Percentiles rank a stretch among this genome's conserved stretches.
Evolutionary conservation across 2,797 vertebrate species (phyloP).

Genomic region (Ceryle rudis): DNA sequence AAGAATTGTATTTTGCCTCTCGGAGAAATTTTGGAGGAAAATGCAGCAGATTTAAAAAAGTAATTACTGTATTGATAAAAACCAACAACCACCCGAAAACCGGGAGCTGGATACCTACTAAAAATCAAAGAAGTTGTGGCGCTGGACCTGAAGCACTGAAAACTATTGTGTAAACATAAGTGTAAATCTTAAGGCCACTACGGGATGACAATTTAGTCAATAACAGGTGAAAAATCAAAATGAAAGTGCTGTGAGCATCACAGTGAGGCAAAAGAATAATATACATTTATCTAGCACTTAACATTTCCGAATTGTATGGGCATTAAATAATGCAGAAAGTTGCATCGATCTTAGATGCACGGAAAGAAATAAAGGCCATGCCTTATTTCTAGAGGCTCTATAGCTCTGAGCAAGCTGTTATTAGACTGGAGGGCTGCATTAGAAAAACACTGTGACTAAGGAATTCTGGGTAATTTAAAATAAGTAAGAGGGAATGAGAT

Average conservation of each 20-base stretch:
- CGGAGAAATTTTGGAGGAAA: neutral
- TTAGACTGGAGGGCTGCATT: neutral
- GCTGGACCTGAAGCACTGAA: neutral
- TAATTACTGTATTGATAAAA: neutral
- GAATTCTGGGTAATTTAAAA: neutral
- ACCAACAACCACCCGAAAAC: neutral
- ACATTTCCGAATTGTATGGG: neutral
- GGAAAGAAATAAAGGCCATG: neutral
- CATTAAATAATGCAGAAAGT: neutral
- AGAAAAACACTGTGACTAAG: neutral
- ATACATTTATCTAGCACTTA: neutral
- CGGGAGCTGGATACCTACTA: neutral
- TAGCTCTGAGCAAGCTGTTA: neutral
- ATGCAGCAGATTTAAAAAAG: neutral
- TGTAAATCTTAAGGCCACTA: neutral
- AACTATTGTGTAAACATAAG: neutral
- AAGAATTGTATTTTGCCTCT: neutral
- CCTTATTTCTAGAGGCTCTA: neutral
- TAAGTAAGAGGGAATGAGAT: neutral
- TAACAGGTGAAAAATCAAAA: slow-evolving; percentile 9
- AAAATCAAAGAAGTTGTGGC: neutral
- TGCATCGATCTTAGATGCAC: neutral
- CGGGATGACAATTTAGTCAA: neutral
- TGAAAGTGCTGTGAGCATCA: neutral
- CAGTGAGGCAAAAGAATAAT: neutral